A percentile compares a stretch with the other conserved stretches of the same genome.
These are phyloP conservation scores for Linepithema humile DNA, from an alignment of 1,140 invertebrate species.

Conservation along the genomic window DNA sequence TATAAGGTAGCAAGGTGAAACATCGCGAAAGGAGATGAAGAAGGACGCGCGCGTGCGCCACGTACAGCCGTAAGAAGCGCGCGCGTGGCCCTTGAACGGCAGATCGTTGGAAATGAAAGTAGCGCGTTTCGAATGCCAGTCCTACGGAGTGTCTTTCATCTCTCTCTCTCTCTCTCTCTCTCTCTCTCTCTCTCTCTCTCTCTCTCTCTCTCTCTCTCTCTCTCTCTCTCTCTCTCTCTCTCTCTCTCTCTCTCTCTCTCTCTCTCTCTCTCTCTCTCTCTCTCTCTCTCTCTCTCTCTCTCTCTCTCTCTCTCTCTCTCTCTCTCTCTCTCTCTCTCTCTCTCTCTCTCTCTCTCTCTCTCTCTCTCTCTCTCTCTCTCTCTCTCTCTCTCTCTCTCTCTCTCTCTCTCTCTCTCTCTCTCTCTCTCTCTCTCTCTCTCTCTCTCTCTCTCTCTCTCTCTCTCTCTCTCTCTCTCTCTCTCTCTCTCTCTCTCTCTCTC, in stretches of 20 bases:
- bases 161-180: too few relatives aligned
- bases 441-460: constrained; percentile 27
- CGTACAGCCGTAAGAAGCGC: constrained; percentile 21
- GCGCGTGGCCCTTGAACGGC: constrained; percentile 68
- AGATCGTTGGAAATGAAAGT: constrained; percentile 73
- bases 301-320: constrained; percentile 21
- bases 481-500: constrained; percentile 10
- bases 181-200: constrained; percentile 28
- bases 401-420: constrained; percentile 22
- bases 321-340: constrained; percentile 25
- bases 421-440: constrained; percentile 27
- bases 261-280: constrained; percentile 30
- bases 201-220: constrained; percentile 35
- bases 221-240: constrained; percentile 10
- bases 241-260: constrained; percentile 30
- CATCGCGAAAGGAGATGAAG: constrained; percentile 49
- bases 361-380: constrained; percentile 27
- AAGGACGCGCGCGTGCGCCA: constrained; percentile 8
- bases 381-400: constrained; percentile 29
- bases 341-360: constrained; percentile 29
- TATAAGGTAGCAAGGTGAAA: constrained; percentile 37
- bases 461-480: constrained; percentile 35
- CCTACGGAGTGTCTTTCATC: constrained; percentile 22
- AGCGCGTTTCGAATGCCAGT: constrained; percentile 67
- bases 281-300: constrained; percentile 29